These are phyloP conservation scores for Bellardia bayeri DNA, from an alignment of 2,888 invertebrate genomes.

Conservation along the genomic window DNA sequence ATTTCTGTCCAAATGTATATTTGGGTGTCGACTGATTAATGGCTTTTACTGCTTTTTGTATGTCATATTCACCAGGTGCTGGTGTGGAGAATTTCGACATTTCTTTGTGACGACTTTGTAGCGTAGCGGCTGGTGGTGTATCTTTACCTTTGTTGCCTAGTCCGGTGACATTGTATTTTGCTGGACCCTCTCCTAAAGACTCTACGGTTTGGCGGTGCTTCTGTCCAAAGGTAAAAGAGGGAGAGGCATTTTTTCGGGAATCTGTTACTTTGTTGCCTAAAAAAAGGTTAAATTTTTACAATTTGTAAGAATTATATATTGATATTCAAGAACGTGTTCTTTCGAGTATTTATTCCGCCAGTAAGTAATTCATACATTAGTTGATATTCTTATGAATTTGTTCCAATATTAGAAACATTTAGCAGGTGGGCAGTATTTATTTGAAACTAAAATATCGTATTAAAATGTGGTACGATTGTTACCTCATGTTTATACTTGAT, in stretches of 20 bases:
- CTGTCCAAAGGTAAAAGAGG: constrained; percentile 93
- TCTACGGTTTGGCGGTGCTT: constrained; percentile 85
- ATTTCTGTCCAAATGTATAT: constrained; percentile 91
- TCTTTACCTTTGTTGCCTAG: constrained; percentile 93
- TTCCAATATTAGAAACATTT: no score
- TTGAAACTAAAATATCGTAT: no score
- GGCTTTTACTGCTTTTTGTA: constrained; percentile 88
- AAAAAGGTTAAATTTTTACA: no score
- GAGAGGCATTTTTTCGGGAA: constrained; percentile 91
- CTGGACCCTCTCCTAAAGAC: constrained; percentile 92
- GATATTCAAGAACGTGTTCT: no score
- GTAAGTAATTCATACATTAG: no score
- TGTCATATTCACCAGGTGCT: constrained; percentile 95
- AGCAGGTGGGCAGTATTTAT: no score
- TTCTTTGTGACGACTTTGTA: constrained; percentile 89
- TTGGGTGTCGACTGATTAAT: constrained; percentile 86
- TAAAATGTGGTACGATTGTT: no score
- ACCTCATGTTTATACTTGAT: no score
- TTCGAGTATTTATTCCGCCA: no score
- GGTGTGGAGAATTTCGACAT: constrained; percentile 87
- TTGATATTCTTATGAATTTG: no score
- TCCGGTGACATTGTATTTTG: constrained; percentile 94
- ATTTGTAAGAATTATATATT: no score
- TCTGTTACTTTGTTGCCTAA: constrained; percentile 91
- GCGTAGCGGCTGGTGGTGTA: constrained; percentile 90